These are phyloP conservation scores for Botia almorhae DNA, from an alignment of 2,797 vertebrate species.

Conservation along the genomic window DNA sequence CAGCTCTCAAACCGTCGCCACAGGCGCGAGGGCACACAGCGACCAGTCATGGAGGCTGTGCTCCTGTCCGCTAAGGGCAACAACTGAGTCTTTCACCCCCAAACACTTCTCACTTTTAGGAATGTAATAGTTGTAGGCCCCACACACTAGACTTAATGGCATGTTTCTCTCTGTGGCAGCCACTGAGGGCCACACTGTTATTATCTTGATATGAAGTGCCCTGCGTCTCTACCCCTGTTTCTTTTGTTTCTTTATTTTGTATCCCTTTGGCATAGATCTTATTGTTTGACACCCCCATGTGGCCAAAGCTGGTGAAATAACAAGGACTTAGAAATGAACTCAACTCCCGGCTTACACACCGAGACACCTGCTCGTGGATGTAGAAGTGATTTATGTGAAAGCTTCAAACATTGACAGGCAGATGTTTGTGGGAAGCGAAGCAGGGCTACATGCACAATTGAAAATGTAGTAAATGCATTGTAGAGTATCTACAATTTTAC, in stretches of 20 bases:
- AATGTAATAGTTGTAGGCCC: conserved; percentile 58
- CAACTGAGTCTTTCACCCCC: conserved; percentile 28
- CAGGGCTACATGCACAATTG: neutral
- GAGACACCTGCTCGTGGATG: conserved; percentile 44
- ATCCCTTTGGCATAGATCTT: conserved; percentile 69
- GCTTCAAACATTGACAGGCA: conserved; percentile 29
- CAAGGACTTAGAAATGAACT: conserved; percentile 61
- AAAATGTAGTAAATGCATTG: conserved; percentile 14
- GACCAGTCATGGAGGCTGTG: conserved; percentile 17
- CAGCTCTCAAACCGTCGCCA: neutral
- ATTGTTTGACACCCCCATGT: conserved; percentile 81
- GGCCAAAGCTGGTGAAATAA: conserved; percentile 70
- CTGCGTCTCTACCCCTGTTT: conserved; percentile 43
- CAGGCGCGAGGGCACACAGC: conserved; percentile 6
- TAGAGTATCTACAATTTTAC: neutral
- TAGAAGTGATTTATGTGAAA: conserved; percentile 57
- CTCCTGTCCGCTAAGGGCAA: conserved; percentile 27
- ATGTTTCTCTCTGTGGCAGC: conserved; percentile 53
- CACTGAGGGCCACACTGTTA: conserved; percentile 65
- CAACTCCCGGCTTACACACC: conserved; percentile 13
- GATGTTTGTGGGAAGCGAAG: conserved; percentile 11
- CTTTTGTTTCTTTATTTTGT: conserved; percentile 44
- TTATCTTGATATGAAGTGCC: conserved; percentile 74
- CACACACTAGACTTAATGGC: conserved; percentile 58
- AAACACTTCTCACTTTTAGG: conserved; percentile 44